Conservation (phyloP, 2,888 invertebrate genomes). For the Sturmia bella region DNA sequence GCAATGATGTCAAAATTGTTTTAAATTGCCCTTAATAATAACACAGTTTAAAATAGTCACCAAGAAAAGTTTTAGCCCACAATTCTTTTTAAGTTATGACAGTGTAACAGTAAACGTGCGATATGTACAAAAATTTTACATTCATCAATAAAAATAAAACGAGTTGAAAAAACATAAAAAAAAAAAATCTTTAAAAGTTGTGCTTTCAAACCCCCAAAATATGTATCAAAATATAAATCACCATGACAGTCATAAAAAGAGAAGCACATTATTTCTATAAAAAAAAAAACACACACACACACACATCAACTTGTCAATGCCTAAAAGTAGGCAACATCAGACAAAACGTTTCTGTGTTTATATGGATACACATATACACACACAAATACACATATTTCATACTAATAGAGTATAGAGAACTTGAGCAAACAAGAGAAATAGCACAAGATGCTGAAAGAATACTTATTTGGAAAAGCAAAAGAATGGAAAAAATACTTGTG, state of each 20-base stretch:
- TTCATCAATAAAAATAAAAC: constrained; percentile 51
- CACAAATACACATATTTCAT: too few relatives aligned
- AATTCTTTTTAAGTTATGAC: too few relatives aligned
- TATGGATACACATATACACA: background rate
- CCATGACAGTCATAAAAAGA: constrained; percentile 62
- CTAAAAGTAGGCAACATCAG: constrained; percentile 67
- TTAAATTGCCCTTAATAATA: too few relatives aligned
- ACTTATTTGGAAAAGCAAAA: background rate
- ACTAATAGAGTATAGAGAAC: constrained; percentile 28
- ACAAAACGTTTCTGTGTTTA: constrained; percentile 23
- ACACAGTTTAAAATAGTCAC: too few relatives aligned
- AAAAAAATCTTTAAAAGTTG: constrained; percentile 31
- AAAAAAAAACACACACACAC: constrained; percentile 20
- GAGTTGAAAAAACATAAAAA: constrained; percentile 24
- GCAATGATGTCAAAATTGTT: too few relatives aligned
- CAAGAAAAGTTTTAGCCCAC: too few relatives aligned
- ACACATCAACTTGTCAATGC: constrained; percentile 59
- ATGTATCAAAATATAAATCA: constrained; percentile 63
- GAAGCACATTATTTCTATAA: constrained; percentile 1
- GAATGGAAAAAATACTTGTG: constrained; percentile 28
- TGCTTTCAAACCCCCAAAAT: constrained; percentile 5
- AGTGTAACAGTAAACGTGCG: background rate
- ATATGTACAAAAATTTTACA: constrained; percentile 2
- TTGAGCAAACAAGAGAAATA: constrained; percentile 20
- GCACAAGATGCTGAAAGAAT: constrained; percentile 27